Evolutionary conservation across 1,140 invertebrate genomes (phyloP), one percentile per base, ranked within the genome.

Genomic region (Drosophila punjabiensis): DNA sequence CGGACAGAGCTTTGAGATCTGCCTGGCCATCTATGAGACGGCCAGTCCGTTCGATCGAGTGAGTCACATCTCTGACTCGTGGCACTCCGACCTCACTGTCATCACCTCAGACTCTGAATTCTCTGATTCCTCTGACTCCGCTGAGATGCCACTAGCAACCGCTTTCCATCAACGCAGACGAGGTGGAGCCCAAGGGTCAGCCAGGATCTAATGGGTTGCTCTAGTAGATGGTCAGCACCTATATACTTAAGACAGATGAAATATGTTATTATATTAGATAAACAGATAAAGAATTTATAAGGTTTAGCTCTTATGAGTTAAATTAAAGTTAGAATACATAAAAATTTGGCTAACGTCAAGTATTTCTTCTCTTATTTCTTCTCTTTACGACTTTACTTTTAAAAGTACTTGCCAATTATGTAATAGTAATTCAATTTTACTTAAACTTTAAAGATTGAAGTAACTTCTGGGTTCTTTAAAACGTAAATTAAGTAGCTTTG

Each of bases 201-300:
- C 5, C 18, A 14, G 13, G 11, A 47, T 18, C 11, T 6, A 47
- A 20, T 20, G 18, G 9, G 0, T 39, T 39, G 37, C 14, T 5
- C 13, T 39, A 5, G 14, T 39, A 39, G 14, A 39, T 20, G 10
- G 9, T 5, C 5, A 20, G 24, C 24, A 24, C 1, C n/a, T 9
- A 4, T 8, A 1, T 2, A n/a, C n/a, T n/a, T n/a, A n/a, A n/a
- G n/a, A n/a, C n/a, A 18, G 0, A 43, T 9, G 4, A 4, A 43
- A 43, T 4, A 43, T 2, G n/a, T 41, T 4, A 10, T 1, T n/a
- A 10, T 43, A 10, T 18, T 18, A 43, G 10, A 18, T 43, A 11
- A 2, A 43, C 13, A 37, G 13, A 37, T 37, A 14, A 6, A 14
- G 5, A 18, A 18, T n/a, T 2, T 7, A 39, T 16, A 1, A 5